These are phyloP conservation scores for Caranx melampygus DNA, from an alignment of 2,113 vertebrate genomes.

Conservation along the genomic window DNA sequence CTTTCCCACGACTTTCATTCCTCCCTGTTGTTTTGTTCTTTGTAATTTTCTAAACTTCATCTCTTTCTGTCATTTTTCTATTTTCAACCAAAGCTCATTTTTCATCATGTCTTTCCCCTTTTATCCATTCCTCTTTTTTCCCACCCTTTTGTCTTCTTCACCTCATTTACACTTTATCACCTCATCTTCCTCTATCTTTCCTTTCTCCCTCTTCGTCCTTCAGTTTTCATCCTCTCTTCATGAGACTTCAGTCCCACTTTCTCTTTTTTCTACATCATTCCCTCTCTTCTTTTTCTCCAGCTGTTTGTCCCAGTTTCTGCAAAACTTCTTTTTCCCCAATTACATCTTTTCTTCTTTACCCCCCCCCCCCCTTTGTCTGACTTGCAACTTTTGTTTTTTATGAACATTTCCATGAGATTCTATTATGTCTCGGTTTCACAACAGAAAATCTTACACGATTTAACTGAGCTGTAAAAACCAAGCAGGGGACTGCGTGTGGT, in stretches of 20 bases:
- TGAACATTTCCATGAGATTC: conserved; percentile 35
- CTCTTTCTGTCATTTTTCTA: not conserved
- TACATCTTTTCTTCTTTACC: too few relatives aligned
- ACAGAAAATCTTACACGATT: conserved; percentile 20
- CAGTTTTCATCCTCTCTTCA: too few relatives aligned
- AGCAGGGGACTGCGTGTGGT: conserved; percentile 19
- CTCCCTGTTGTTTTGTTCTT: not conserved
- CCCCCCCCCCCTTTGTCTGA: not conserved
- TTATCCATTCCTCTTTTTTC: not conserved
- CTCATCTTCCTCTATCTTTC: not conserved
- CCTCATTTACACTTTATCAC: not conserved
- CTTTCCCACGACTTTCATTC: conserved; percentile 30
- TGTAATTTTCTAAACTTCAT: not conserved
- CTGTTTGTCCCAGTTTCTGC: not conserved
- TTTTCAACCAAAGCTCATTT: too few relatives aligned
- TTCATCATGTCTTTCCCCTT: not conserved
- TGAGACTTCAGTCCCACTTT: too few relatives aligned
- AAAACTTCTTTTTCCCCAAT: not conserved
- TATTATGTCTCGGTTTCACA: conserved; percentile 28
- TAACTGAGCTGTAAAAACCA: conserved; percentile 39
- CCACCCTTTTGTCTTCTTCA: too few relatives aligned
- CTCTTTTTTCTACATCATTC: not conserved
- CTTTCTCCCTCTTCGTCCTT: not conserved
- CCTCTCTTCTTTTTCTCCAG: not conserved
- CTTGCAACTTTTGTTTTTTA: conserved; percentile 17